Conservation (phyloP, 1,140 invertebrate genomes). For the Reticulitermes speratus region DNA sequence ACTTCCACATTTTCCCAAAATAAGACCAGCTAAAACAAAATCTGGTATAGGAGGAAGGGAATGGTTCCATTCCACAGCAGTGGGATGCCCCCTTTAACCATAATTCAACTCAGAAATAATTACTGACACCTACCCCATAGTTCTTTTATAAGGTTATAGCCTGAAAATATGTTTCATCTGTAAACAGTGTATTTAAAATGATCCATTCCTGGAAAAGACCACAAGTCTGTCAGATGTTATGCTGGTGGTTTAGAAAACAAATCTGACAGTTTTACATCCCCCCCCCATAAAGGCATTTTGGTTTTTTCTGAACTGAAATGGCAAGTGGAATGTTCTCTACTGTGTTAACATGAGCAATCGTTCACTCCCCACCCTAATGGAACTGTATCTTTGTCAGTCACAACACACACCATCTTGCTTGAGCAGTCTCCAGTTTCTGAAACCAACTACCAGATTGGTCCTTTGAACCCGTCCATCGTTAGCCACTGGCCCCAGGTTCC, state of each 20-base stretch:
- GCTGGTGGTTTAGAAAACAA: background rate
- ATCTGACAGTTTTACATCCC: slow-evolving; percentile 11
- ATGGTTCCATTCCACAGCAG: background rate
- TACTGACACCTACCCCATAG: background rate
- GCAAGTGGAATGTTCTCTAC: slow-evolving; percentile 20
- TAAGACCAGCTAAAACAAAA: background rate
- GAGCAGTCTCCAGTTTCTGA: background rate
- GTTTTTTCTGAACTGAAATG: slow-evolving; percentile 22
- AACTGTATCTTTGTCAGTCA: background rate
- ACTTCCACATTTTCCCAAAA: background rate
- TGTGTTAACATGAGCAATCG: slow-evolving; percentile 17
- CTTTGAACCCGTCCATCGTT: background rate
- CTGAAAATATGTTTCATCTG: slow-evolving; percentile 13
- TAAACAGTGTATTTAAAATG: slow-evolving; percentile 22
- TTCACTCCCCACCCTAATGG: slow-evolving; percentile 20
- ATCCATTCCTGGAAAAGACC: slow-evolving; percentile 21
- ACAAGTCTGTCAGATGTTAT: background rate
- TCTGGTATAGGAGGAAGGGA: background rate
- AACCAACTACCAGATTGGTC: background rate
- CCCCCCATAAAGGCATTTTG: slow-evolving; percentile 20
- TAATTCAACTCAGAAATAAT: background rate
- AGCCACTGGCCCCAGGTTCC: slow-evolving; percentile 35
- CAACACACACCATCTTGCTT: slow-evolving; percentile 13
- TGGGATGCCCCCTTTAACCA: background rate
- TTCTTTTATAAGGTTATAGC: background rate